These are phyloP conservation scores for Trachythela sp. DNA, from an alignment of 64 coral and sea anemone genomes.

Conservation along the genomic window DNA sequence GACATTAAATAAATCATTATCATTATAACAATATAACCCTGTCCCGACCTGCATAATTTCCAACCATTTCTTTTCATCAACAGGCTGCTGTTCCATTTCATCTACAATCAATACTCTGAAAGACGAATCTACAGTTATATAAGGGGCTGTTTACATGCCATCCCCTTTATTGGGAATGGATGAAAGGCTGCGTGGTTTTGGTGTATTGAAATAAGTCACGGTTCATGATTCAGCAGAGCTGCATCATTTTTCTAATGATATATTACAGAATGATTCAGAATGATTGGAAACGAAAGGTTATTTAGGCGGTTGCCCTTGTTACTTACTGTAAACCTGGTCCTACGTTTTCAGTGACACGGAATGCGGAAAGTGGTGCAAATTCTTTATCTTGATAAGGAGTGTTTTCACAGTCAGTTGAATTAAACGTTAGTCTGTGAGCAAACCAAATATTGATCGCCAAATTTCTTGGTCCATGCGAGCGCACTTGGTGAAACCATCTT, in stretches of 20 bases:
- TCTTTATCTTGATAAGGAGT: constrained; percentile 70
- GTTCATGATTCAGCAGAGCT: too few relatives aligned
- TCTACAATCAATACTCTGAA: neutral
- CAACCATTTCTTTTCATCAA: neutral
- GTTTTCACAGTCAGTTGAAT: constrained; percentile 69
- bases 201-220: too few relatives aligned
- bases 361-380: constrained; percentile 55
- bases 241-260: too few relatives aligned
- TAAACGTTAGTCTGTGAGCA: constrained; percentile 64
- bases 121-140: neutral
- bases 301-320: too few relatives aligned
- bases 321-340: neutral
- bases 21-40: neutral
- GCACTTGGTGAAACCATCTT: constrained; percentile 94
- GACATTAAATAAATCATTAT: too few relatives aligned
- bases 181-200: too few relatives aligned
- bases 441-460: constrained; percentile 98
- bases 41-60: neutral
- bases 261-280: too few relatives aligned
- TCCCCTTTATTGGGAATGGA: too few relatives aligned
- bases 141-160: too few relatives aligned
- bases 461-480: constrained; percentile 71
- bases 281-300: too few relatives aligned
- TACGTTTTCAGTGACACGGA: neutral
- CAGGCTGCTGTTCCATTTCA: neutral